Base-by-base conservation (phyloP, 30 jellyfish, hydroid and myxozoan genomes). In the Turritopsis rubra region DNA sequence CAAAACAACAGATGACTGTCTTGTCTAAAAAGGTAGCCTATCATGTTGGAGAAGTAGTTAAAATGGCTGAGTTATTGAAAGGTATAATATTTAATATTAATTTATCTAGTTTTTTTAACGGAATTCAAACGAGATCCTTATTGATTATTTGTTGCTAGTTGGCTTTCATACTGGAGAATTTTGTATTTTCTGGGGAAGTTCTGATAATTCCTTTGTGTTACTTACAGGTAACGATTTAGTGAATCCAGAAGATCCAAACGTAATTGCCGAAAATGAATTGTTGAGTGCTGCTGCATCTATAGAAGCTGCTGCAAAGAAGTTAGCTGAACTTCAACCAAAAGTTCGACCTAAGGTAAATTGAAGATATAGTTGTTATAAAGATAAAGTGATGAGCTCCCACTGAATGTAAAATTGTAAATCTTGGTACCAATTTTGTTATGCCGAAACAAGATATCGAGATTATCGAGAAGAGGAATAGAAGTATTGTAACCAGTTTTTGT, bases 281-380 rank as follows among this genome's bases (percentile, higher is more conserved):
- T 85, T 87, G 24, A 95, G 95, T 30, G 98, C 98, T 22, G 98
- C 96, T 22, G 96, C 98, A 65, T 87, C 96, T 84, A 89, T 93
- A 81, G 98, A 93, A 82, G 96, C 96, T 8, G 96, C 98, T 68
- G 98, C 96, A 23, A 93, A 88, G 88, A 93, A 93, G 83, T 85
- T 93, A 22, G 95, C 98, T 1, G 96, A 93, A 75, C 88, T 93
- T 75, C 88, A 88, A 82, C 98, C 98, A 65, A 68, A 91, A 19
- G 86, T 72, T 28, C 70, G 95, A 66, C 95, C 96, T 16, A 90
- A 86, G 96, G 97, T 90, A 75, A 7, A 18, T n/a, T n/a, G n/a
- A n/a, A n/a, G n/a, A n/a, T n/a, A n/a, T n/a, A n/a, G n/a, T n/a
- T n/a, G n/a, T n/a, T n/a, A n/a, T n/a, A n/a, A n/a, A n/a, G n/a